Conservation (phyloP, 2,797 vertebrate genomes). For the Mus caroli region DNA sequence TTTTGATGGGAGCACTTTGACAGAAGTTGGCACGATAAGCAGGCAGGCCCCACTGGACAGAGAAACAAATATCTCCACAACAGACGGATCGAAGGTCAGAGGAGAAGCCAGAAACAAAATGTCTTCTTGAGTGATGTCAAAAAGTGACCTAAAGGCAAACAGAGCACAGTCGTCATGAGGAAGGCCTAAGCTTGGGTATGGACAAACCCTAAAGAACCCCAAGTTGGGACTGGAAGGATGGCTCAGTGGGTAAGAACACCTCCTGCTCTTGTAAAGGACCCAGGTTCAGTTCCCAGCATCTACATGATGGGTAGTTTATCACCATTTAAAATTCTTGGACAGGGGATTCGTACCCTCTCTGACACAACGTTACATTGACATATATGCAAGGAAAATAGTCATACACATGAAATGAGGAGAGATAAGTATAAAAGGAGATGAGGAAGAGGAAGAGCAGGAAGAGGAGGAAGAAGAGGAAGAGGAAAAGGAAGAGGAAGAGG, state of each 20-base stretch:
- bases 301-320: too few relatives aligned
- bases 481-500: neutral
- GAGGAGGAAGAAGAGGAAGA: neutral
- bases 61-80: constrained; percentile 96
- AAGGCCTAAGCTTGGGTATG: neutral
- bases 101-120: constrained; percentile 96
- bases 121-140: constrained; percentile 92
- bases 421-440: neutral
- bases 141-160: constrained; percentile 90
- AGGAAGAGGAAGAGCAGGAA: neutral
- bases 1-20: constrained; percentile 93
- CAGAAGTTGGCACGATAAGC: constrained; percentile 91
- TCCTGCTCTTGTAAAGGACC: neutral
- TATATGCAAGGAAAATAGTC: neutral
- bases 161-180: constrained; percentile 55
- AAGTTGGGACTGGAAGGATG: too few relatives aligned
- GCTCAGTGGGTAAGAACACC: neutral
- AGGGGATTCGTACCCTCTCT: neutral
- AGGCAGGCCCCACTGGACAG: constrained; percentile 95
- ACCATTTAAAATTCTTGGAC: neutral
- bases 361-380: neutral
- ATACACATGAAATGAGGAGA: neutral
- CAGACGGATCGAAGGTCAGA: constrained; percentile 98
- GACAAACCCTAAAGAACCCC: neutral
- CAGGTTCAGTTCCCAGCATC: neutral